phyloP scores from a whole-genome alignment of 2,888 invertebrate genomes.

The Phragmatobia fuliginosa region DNA sequence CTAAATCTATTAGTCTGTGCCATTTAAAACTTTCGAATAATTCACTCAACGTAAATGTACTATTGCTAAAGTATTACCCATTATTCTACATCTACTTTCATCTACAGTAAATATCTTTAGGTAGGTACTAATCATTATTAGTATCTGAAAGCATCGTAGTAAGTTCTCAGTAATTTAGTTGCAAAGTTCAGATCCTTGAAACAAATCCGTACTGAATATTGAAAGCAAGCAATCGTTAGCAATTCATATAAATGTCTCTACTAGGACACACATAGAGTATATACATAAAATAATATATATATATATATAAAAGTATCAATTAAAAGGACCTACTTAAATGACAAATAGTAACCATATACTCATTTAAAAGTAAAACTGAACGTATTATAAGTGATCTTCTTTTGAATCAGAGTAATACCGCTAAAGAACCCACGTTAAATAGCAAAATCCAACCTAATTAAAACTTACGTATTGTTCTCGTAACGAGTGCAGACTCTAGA shows the following conservation, averaged over 20 bases:
- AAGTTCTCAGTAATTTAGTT: conserved; percentile 9
- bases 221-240: conserved; percentile 25
- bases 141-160: conserved; percentile 5
- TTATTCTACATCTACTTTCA: no score
- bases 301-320: conserved; percentile 21
- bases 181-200: conserved; percentile 16
- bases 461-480: neutral
- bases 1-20: neutral
- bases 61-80: neutral
- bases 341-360: neutral
- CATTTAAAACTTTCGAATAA: neutral
- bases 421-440: neutral
- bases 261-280: neutral
- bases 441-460: neutral
- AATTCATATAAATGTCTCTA: conserved; percentile 28
- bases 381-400: neutral
- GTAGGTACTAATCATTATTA: neutral
- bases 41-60: neutral
- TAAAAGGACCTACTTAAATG: conserved; percentile 7
- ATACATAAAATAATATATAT: neutral
- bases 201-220: conserved; percentile 15
- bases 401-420: neutral
- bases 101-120: neutral
- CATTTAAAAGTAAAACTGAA: conserved; percentile 7
- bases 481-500: neutral